Evolutionary conservation across 1,140 invertebrate species (phyloP), one percentile per base, ranked within the genome.

Genomic region (Achroia grisella): DNA sequence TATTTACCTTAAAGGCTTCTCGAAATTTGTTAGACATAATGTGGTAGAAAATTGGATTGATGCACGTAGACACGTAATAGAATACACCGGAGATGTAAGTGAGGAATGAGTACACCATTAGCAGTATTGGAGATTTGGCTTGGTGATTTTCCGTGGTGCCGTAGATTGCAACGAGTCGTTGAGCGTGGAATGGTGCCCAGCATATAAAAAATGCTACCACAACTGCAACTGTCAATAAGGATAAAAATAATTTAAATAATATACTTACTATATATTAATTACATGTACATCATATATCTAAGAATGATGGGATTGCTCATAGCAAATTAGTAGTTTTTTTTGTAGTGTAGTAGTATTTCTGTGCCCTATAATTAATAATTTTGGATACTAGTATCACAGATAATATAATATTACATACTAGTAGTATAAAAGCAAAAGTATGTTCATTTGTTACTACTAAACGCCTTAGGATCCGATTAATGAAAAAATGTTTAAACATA

Each of bases 151-250:
- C 64, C 6, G 62, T 62, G 1, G 56, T 86, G 14, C 89, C 90
- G 47, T 94, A 93, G 5, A 93, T 90, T 0, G 92, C 92, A 13
- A 94, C 87, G 4, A 96, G 77, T 8, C 94, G 86, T 67, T 98
- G 97, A 0, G 94, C 92, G 70, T 98, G 96, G 77, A 97, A 98
- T 2, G 97, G 96, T 0, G 95, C 95, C 95, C 96, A 98, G 81
- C 96, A 98, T 10, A 97, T 88, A 83, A 98, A 97, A 80, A 98
- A 98, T 0, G 95, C 93, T 1, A 96, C 92, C 0, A 97, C 96
- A 1, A 98, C 97, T 27, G 95, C 95, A 63, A 97, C 96, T 98
- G 89, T 41, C 50, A 58, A 44, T 30, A 14, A 55, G 40, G 55
- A n/a, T n/a, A 48, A 50, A 44, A 44, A 48, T 27, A 15, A 40